A percentile compares a stretch with the other conserved stretches of the same genome.
Evolutionary conservation across 2,888 invertebrate species (phyloP).

Genomic region (Netelia inedita): DNA sequence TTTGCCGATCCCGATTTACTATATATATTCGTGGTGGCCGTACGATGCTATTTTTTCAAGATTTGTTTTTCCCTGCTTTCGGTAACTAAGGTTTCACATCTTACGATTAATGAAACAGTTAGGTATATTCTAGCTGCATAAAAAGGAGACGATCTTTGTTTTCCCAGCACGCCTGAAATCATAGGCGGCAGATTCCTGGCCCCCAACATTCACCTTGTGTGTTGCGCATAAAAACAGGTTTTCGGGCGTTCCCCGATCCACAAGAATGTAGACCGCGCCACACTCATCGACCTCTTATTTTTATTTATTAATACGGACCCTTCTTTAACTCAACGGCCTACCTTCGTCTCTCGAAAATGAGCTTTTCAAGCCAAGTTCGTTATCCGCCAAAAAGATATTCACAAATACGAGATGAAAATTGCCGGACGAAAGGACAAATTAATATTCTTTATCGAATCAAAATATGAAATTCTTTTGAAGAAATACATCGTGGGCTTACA

Average conservation of each 20-base stretch:
- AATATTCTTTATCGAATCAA: no score
- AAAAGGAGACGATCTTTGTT: conserved; percentile 18
- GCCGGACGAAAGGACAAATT: not conserved
- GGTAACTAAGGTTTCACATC: no score
- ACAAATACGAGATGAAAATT: not conserved
- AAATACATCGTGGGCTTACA: no score
- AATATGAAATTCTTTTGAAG: no score
- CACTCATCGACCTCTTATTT: conserved; percentile 42
- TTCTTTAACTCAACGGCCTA: no score
- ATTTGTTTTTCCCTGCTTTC: no score
- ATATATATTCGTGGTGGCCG: no score
- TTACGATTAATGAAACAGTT: no score
- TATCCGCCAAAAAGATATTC: not conserved
- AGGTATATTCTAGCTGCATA: not conserved
- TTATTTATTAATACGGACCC: conserved; percentile 22
- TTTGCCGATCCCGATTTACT: no score
- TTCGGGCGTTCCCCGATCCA: conserved; percentile 53
- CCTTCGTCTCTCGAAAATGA: not conserved
- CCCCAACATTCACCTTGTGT: conserved; percentile 11
- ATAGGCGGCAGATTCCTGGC: conserved; percentile 5
- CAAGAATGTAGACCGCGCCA: conserved; percentile 57
- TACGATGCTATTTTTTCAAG: no score
- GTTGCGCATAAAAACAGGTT: conserved; percentile 54
- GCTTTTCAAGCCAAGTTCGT: not conserved
- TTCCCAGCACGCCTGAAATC: conserved; percentile 25